Conservation (phyloP, 2,113 vertebrate species). For the Poecilia latipinna region DNA sequence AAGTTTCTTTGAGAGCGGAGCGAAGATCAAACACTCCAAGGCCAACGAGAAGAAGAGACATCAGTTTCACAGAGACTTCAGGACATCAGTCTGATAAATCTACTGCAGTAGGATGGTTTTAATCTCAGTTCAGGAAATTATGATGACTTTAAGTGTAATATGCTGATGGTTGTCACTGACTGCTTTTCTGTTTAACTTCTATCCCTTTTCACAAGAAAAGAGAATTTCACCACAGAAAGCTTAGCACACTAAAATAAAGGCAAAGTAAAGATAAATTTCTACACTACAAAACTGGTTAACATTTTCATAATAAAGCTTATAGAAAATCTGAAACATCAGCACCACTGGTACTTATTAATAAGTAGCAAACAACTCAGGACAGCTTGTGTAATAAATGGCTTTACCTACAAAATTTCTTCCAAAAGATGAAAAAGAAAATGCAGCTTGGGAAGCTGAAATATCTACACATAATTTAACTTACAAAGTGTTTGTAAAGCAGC, state of each 20-base stretch:
- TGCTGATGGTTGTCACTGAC: background rate
- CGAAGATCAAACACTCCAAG: conserved; percentile 34
- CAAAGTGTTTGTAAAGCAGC: no score
- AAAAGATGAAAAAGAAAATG: no score
- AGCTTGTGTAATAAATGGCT: no score
- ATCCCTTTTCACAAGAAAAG: no score
- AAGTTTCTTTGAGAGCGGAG: conserved; percentile 30
- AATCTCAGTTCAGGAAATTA: background rate
- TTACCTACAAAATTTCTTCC: no score
- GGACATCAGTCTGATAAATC: background rate
- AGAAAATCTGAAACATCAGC: no score
- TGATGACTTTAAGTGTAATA: background rate
- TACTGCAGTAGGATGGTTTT: no score
- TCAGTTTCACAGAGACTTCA: conserved; percentile 2
- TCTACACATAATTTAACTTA: no score
- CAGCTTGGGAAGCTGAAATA: no score
- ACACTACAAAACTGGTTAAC: background rate
- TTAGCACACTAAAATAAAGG: background rate
- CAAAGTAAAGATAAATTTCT: background rate
- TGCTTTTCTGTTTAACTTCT: background rate
- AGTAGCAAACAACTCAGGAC: no score
- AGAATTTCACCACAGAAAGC: background rate
- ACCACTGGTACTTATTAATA: no score
- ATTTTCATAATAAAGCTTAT: no score
- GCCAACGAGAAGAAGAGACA: conserved; percentile 1